Base-by-base conservation (phyloP, 2,113 vertebrate genomes). In the Chloroceryle aenea region DNA sequence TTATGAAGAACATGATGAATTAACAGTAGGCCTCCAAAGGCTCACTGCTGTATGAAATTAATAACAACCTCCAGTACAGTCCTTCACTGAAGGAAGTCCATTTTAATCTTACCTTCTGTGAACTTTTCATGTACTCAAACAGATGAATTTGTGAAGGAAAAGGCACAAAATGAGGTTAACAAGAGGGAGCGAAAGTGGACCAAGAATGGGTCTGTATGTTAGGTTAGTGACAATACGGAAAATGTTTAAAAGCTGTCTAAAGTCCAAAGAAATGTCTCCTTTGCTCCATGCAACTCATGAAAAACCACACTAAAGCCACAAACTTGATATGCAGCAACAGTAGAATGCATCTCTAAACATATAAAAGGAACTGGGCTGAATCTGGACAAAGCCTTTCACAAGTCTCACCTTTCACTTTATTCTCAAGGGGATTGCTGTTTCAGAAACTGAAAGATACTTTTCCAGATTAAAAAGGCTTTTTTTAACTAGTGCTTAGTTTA, bases 331-430 rank as follows among this genome's bases (percentile, higher is more conserved):
- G 92, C 90, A 93, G 88, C 96, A 93, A 94, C 83, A 92, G 92
- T 69, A 97, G 90, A 92, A 93, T 90, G 76, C 61, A 95, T 81
- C 76, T 92, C 68, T 94, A 93, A 96, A 92, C 59, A 68, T 90
- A 56, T 94, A 84, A 95, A 97, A 95, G 61, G 86, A 88, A 34
- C 48, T 64, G 48, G 56, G 53, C 62, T 95, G 92, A 95, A 93
- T 93, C 88, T 73, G 83, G 90, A 92, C 95, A 96, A 97, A 97
- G 88, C 88, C 93, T 93, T 97, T 95, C 92, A 96, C 55, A 95
- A 89, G 52, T 90, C 92, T 96, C 83, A 96, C 93, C 92, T 97
- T 96, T 93, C 92, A 97, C 48, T 87, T 95, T 92, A 87, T 97
- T 97, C 92, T 82, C 95, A 93, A 94, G 79, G 73, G 73, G 76